phyloP scores from a whole-genome alignment of 1,140 invertebrate species.

The Ceratoteleas bidentatus region DNA sequence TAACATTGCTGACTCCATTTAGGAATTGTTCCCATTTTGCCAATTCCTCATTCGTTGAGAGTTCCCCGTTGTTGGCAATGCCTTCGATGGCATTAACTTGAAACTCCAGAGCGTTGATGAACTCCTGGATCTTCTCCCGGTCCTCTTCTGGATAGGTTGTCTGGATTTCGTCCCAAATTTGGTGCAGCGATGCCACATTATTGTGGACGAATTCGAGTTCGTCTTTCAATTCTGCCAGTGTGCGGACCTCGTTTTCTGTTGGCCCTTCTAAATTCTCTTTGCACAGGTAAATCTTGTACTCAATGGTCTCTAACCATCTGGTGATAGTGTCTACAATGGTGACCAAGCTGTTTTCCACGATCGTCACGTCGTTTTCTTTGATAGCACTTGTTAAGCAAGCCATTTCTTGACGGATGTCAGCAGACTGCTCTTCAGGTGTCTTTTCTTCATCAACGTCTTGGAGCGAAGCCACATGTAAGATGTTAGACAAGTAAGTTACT shows the following conservation, averaged over 20 bases:
- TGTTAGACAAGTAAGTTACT: slow-evolving; percentile 81
- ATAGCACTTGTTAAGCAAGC: slow-evolving; percentile 84
- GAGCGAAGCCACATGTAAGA: slow-evolving; percentile 84
- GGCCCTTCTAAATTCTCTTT: slow-evolving; percentile 77
- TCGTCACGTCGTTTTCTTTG: slow-evolving; percentile 83
- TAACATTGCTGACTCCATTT: slow-evolving; percentile 82
- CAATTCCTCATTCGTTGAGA: slow-evolving; percentile 83
- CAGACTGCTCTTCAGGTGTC: slow-evolving; percentile 81
- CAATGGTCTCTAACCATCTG: slow-evolving; percentile 90
- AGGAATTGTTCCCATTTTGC: slow-evolving; percentile 87
- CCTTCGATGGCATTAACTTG: slow-evolving; percentile 81
- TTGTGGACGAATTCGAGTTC: slow-evolving; percentile 81
- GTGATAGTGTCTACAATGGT: slow-evolving; percentile 89
- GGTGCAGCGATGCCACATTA: slow-evolving; percentile 75
- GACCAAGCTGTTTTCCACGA: slow-evolving; percentile 86
- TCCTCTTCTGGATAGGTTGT: slow-evolving; percentile 76
- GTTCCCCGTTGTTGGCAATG: slow-evolving; percentile 81
- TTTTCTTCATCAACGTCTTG: slow-evolving; percentile 82
- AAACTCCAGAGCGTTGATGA: slow-evolving; percentile 76
- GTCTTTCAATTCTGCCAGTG: slow-evolving; percentile 80
- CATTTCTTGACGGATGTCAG: slow-evolving; percentile 83
- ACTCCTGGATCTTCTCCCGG: slow-evolving; percentile 76
- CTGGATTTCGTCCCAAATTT: slow-evolving; percentile 76
- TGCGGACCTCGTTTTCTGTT: slow-evolving; percentile 64
- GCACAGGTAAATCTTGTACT: slow-evolving; percentile 87